These are phyloP conservation scores for Drosophila baimaii DNA, from an alignment of 1,140 invertebrate genomes.

Conservation along the genomic window DNA sequence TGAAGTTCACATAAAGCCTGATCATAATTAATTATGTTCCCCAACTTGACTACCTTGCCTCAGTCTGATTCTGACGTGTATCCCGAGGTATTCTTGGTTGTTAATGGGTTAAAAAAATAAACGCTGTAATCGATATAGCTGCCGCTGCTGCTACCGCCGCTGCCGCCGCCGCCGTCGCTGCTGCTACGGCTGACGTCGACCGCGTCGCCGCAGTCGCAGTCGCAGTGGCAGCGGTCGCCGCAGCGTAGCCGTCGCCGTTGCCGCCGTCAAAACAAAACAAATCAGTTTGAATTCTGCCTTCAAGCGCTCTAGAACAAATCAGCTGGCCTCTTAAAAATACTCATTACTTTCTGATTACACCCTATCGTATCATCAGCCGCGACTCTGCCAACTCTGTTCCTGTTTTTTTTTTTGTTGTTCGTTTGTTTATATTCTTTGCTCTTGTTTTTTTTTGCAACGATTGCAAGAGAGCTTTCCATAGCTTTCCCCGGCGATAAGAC, in stretches of 20 bases:
- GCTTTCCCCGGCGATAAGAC: conserved; percentile 8
- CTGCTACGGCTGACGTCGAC: not conserved
- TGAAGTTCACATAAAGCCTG: too few relatives aligned
- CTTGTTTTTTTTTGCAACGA: conserved; percentile 14
- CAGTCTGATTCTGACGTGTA: conserved; percentile 1
- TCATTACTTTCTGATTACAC: conserved; percentile 9
- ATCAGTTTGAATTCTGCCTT: conserved; percentile 80
- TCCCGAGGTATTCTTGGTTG: conserved; percentile 6
- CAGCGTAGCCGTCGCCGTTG: conserved; percentile 23
- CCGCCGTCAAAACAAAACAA: conserved; percentile 65
- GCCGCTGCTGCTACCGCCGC: not conserved
- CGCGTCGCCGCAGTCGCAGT: not conserved
- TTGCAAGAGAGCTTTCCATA: conserved; percentile 8
- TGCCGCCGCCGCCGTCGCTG: not conserved
- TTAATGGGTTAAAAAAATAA: conserved; percentile 44
- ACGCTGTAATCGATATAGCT: conserved; percentile 33
- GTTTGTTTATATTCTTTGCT: not conserved
- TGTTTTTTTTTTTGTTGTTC: conserved; percentile 7
- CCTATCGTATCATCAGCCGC: conserved; percentile 13
- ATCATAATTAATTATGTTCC: not conserved
- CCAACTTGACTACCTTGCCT: not conserved
- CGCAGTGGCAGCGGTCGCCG: too few relatives aligned
- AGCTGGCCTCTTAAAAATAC: conserved; percentile 3
- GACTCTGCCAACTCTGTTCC: not conserved
- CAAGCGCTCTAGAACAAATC: conserved; percentile 74